Conservation (phyloP, 1,140 invertebrate species). For the Tetramorium alpestre region DNA sequence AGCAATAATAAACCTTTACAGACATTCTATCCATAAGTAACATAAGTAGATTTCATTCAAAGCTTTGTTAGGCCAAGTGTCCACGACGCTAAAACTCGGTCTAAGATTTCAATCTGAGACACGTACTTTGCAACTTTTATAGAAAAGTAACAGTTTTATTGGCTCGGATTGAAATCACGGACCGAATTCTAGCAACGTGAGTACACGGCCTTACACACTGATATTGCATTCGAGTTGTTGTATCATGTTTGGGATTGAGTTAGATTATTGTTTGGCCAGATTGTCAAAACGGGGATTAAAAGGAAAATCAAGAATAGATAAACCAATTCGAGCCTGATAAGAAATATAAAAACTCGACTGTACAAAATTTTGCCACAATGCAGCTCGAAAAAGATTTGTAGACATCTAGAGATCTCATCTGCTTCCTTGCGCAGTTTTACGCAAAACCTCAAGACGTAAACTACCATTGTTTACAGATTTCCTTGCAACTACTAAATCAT, state of each 20-base stretch:
- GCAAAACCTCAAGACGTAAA: conserved; percentile 78
- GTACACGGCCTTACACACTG: neutral
- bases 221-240: conserved; percentile 56
- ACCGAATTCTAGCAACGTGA: too few relatives aligned
- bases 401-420: conserved; percentile 77
- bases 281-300: neutral
- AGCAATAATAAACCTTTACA: conserved; percentile 42
- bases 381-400: too few relatives aligned
- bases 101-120: too few relatives aligned
- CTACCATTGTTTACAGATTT: conserved; percentile 78
- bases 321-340: neutral
- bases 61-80: neutral
- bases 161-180: too few relatives aligned
- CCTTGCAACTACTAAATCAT: conserved; percentile 68
- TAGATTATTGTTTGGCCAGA: neutral
- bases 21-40: neutral
- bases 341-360: neutral
- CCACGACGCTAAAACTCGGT: too few relatives aligned
- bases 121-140: too few relatives aligned
- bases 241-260: neutral
- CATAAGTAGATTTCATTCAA: conserved; percentile 4
- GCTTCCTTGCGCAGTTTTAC: conserved; percentile 81
- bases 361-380: neutral
- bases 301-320: neutral
- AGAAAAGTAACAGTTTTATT: too few relatives aligned